phyloP scores from a whole-genome alignment of 2,797 vertebrate genomes.

The Muraenolepis orangiensis region DNA sequence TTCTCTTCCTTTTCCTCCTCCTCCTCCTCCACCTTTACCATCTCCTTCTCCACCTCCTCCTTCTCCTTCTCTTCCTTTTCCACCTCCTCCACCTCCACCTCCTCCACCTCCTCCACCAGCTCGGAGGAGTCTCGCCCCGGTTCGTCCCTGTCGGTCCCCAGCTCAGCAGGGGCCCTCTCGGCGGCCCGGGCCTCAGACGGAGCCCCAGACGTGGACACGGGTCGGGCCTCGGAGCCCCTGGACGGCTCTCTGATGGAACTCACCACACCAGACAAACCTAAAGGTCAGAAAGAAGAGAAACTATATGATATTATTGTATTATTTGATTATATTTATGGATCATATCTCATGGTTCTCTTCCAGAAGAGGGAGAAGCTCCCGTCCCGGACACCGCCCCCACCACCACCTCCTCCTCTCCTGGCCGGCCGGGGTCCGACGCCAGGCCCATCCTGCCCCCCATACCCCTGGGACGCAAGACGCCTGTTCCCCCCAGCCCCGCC shows the following conservation, averaged over 20 bases:
- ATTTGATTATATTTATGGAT: background rate
- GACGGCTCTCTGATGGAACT: constrained; percentile 46
- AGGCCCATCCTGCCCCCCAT: constrained; percentile 84
- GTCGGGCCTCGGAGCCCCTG: constrained; percentile 32
- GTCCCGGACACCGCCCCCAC: background rate
- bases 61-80: background rate
- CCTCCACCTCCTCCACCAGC: constrained; percentile 36
- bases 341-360: background rate
- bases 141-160: constrained; percentile 38
- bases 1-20: background rate
- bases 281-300: constrained; percentile 60
- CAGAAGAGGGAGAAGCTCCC: constrained; percentile 28
- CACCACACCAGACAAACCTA: constrained; percentile 47
- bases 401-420: constrained; percentile 41
- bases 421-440: constrained; percentile 66
- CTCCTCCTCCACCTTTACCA: constrained; percentile 1
- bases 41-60: background rate
- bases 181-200: background rate
- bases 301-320: too few relatives aligned
- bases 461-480: constrained; percentile 68
- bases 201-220: background rate
- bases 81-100: background rate
- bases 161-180: constrained; percentile 54
- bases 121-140: constrained; percentile 53
- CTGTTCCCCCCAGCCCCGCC: constrained; percentile 19